A percentile compares a stretch with the other conserved stretches of the same genome.
Conservation (phyloP, 2,888 invertebrate species). For the Rotaria socialis region DNA sequence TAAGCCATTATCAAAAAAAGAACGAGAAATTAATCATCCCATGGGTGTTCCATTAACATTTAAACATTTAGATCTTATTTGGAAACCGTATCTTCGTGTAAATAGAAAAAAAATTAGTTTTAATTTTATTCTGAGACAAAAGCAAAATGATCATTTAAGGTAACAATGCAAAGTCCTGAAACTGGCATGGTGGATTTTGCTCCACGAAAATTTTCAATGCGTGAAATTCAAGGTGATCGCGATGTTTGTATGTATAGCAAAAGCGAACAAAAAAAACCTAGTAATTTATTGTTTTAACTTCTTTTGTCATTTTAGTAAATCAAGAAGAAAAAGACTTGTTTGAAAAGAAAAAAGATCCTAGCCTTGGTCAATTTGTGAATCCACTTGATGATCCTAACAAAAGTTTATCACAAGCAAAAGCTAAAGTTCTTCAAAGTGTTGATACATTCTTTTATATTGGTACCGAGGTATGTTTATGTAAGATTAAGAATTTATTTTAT, state of each 20-base stretch:
- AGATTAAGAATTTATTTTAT: background rate
- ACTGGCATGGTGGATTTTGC: conserved; percentile 58
- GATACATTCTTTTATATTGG: conserved; percentile 58
- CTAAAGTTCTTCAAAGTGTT: conserved; percentile 52
- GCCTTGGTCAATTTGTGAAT: conserved; percentile 44
- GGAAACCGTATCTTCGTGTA: conserved; percentile 56
- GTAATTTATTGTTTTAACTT: too few relatives aligned
- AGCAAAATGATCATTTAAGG: conserved; percentile 48
- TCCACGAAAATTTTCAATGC: conserved; percentile 57
- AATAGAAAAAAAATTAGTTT: conserved; percentile 49
- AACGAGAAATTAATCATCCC: conserved; percentile 51
- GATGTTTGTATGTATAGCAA: conserved; percentile 50
- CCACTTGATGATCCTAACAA: conserved; percentile 39
- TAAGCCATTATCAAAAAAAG: conserved; percentile 46
- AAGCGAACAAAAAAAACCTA: too few relatives aligned
- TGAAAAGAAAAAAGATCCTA: conserved; percentile 46
- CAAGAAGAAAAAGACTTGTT: conserved; percentile 50
- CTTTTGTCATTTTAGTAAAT: conserved; percentile 49
- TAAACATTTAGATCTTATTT: conserved; percentile 53
- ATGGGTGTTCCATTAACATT: conserved; percentile 52
- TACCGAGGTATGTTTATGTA: conserved; percentile 54
- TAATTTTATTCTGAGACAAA: conserved; percentile 10
- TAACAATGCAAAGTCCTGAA: conserved; percentile 56
- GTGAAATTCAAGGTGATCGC: conserved; percentile 56
- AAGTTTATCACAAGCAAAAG: conserved; percentile 4